Conservation (phyloP, 2,113 vertebrate genomes). For the Chaenogobius annularis region DNA sequence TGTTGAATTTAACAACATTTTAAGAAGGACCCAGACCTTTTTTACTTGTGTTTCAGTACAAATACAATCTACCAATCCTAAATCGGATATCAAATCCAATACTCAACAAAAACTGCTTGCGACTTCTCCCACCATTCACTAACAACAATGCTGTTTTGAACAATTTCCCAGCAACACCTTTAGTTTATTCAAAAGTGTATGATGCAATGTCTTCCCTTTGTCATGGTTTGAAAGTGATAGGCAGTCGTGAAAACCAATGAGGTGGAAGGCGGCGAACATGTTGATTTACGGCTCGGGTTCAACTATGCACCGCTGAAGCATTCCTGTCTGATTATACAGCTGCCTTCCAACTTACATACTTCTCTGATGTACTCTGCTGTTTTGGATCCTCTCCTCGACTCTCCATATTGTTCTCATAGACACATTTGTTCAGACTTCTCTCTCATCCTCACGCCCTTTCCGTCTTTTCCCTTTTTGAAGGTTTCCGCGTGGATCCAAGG, state of each 20-base stretch:
- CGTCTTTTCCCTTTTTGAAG: conserved; percentile 32
- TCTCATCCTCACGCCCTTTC: conserved; percentile 13
- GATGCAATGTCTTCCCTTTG: conserved; percentile 13
- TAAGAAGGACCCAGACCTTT: too few species aligned
- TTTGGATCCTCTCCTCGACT: conserved; percentile 39
- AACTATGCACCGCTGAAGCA: conserved; percentile 56
- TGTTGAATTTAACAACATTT: too few species aligned
- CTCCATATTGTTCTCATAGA: conserved; percentile 37
- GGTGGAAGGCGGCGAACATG: conserved; percentile 31
- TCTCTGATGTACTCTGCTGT: conserved; percentile 58
- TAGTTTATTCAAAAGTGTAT: conserved; percentile 14
- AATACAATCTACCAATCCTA: not conserved
- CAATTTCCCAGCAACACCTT: not conserved
- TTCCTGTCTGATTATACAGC: conserved; percentile 71
- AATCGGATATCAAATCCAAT: not conserved
- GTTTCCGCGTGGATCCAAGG: conserved; percentile 63
- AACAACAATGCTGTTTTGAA: not conserved
- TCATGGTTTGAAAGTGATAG: conserved; percentile 25
- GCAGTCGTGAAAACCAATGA: conserved; percentile 40
- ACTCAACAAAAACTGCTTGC: not conserved
- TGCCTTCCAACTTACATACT: conserved; percentile 59
- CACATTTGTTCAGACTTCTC: conserved; percentile 19
- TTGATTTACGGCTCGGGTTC: conserved; percentile 42
- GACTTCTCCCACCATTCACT: not conserved
- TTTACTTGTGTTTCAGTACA: too few species aligned